Conservation (phyloP, 2,113 vertebrate species). For the Pygoscelis adeliae region DNA sequence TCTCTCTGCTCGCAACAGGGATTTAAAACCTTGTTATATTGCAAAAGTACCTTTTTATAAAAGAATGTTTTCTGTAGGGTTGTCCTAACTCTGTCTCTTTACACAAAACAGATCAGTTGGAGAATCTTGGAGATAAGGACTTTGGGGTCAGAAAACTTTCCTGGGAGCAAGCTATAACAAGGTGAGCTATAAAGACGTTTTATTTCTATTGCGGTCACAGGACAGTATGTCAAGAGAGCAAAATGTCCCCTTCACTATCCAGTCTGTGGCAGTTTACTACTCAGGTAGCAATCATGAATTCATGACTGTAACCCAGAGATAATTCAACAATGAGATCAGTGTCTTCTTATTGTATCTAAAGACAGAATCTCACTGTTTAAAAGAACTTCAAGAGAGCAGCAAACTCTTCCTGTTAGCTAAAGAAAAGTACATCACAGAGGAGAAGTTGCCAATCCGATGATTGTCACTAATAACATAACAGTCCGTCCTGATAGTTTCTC, state of each 20-base stretch:
- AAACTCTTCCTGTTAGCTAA: not conserved
- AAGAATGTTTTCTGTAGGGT: not conserved
- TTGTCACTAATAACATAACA: not conserved
- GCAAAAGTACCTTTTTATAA: not conserved
- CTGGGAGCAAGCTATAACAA: not conserved
- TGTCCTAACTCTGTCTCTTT: not conserved
- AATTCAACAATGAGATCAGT: not conserved
- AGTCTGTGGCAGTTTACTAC: not conserved
- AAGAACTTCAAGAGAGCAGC: not conserved
- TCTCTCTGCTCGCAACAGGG: not conserved
- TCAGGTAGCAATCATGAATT: not conserved
- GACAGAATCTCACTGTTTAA: not conserved
- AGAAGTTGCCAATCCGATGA: not conserved
- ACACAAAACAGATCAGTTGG: not conserved
- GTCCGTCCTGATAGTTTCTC: not conserved
- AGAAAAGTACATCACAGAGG: not conserved
- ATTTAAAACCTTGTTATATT: not conserved
- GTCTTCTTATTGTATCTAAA: not conserved
- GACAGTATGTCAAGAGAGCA: not conserved
- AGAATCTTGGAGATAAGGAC: not conserved
- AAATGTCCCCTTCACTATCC: not conserved
- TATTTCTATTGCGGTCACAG: not conserved
- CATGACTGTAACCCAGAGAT: not conserved
- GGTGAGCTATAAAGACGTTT: not conserved
- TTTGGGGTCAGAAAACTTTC: not conserved